These are phyloP conservation scores for Diaprepes abbreviatus DNA, from an alignment of 2,888 invertebrate species.

Conservation along the genomic window DNA sequence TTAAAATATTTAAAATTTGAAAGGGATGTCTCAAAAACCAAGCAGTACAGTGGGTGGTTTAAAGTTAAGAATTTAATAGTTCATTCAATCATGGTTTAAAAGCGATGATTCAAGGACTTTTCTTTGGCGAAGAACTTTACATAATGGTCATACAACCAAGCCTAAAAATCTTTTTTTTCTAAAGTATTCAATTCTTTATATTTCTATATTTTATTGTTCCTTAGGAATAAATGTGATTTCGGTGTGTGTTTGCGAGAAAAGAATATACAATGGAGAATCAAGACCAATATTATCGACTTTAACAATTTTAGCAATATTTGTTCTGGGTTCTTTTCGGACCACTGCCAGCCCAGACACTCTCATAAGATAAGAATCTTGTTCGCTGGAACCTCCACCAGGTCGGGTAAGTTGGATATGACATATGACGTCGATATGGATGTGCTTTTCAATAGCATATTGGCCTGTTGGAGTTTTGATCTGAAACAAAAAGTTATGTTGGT, in stretches of 20 bases:
- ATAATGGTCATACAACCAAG: too few species aligned
- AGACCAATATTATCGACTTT: slow-evolving; percentile 78
- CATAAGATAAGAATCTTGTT: slow-evolving; percentile 75
- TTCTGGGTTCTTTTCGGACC: slow-evolving; percentile 74
- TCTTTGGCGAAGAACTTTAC: too few species aligned
- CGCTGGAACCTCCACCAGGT: slow-evolving; percentile 72
- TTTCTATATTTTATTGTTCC: slow-evolving; percentile 4
- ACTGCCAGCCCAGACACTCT: slow-evolving; percentile 78
- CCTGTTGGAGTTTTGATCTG: slow-evolving; percentile 63
- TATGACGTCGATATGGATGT: slow-evolving; percentile 77
- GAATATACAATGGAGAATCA: slow-evolving; percentile 77
- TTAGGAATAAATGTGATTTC: slow-evolving; percentile 75
- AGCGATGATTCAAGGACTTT: too few species aligned
- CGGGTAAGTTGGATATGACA: slow-evolving; percentile 76
- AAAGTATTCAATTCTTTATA: too few species aligned
- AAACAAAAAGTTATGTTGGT: slow-evolving; percentile 48
- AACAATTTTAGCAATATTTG: slow-evolving; percentile 71
- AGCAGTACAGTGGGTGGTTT: too few species aligned
- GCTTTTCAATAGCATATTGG: slow-evolving; percentile 72
- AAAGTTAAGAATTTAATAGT: too few species aligned
- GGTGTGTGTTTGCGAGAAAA: slow-evolving; percentile 76
- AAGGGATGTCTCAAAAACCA: too few species aligned
- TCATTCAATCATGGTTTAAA: too few species aligned
- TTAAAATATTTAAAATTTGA: too few species aligned
- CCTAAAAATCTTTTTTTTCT: too few species aligned